Evolutionary conservation across 2,797 vertebrate genomes (phyloP), one percentile per base, ranked within the genome.

Genomic region (Hydrophis major): DNA sequence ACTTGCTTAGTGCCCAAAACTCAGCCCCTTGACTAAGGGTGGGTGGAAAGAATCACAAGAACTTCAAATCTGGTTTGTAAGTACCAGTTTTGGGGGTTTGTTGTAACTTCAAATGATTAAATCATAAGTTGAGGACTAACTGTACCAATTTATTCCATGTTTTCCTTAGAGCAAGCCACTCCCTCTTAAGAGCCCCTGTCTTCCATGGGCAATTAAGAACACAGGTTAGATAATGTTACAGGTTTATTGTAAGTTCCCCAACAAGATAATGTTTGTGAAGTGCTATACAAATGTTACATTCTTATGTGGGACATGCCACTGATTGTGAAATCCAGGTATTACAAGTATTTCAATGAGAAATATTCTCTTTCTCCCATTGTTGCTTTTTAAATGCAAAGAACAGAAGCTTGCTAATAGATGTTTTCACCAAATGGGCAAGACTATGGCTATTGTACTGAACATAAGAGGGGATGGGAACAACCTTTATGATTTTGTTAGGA

Each of bases 211-310:
- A 47, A 10, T 83, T 88, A 63, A 50, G 32, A 61, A 47, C 42
- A 47, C 25, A 42, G 61, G 6, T 47, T 47, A 83, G 20, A 12
- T 83, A 83, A 83, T 20, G 37, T 83, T 83, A 83, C 88, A 89
- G 57, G 32, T 42, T 89, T 47, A 47, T 63, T 89, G 59, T 63
- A 61, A 63, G 37, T 60, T 89, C 63, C 16, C 32, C 57, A 47
- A 89, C 88, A 89, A 63, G 88, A 63, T 89, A 50, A 89, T 63
- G 87, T 50, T 61, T 89, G 60, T 50, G 60, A 89, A 89, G 42
- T 28, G 47, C 42, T 89, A 27, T 28, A 63, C 27, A 66, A 63
- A 63, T 89, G 88, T 14, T 61, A 53, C 10, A 14, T 50, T n/a
- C 27, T 89, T 87, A 28, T 16, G 50, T 87, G 25, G 11, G 83